Evolutionary conservation across 1,140 invertebrate genomes (phyloP).

Genomic region (Andrena cerasifolii): DNA sequence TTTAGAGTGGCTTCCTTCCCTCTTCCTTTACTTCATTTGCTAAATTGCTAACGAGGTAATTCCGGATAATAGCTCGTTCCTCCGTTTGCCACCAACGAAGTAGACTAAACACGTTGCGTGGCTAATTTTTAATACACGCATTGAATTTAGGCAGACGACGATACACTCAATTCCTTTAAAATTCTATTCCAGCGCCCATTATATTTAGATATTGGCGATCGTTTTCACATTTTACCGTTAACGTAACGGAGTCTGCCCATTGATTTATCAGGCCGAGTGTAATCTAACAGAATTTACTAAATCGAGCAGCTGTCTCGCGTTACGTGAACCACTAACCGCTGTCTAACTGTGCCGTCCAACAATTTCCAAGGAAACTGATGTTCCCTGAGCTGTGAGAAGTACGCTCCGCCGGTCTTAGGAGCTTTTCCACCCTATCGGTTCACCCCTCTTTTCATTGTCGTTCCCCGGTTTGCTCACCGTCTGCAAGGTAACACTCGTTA

Average conservation of each 20-base stretch:
- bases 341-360: conserved; percentile 3
- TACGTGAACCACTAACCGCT: not conserved
- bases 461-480: not conserved
- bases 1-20: not conserved
- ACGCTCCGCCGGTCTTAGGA: conserved; percentile 51
- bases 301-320: not conserved
- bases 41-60: conserved; percentile 23
- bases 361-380: conserved; percentile 43
- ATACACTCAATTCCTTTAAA: too few species aligned
- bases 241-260: too few species aligned
- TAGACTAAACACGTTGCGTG: too few species aligned
- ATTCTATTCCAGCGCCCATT: too few species aligned
- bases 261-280: too few species aligned
- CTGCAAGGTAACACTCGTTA: conserved; percentile 14
- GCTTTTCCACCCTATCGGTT: conserved; percentile 60
- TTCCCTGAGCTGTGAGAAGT: conserved; percentile 37
- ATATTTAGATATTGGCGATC: too few species aligned
- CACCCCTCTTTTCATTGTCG: conserved; percentile 41
- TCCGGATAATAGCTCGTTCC: conserved; percentile 2
- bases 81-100: not conserved
- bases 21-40: not conserved
- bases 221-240: too few species aligned
- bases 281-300: too few species aligned
- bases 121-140: too few species aligned
- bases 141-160: too few species aligned